phyloP scores from a whole-genome alignment of 2,888 invertebrate genomes.

The Drosophila flavopinicola region DNA sequence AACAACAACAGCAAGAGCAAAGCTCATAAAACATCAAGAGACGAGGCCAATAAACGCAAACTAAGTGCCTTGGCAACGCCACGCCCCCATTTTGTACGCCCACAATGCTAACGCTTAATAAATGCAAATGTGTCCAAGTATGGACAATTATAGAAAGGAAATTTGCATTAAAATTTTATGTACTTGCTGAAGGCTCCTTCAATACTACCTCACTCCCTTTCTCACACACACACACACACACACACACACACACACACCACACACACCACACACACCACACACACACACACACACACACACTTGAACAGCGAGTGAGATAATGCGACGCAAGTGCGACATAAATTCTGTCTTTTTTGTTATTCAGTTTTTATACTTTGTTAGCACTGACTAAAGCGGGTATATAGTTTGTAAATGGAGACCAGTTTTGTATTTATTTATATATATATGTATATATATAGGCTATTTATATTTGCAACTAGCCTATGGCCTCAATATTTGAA shows the following conservation, averaged over 20 bases:
- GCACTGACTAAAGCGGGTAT: no score
- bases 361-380: no score
- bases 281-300: no score
- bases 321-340: conserved; percentile 63
- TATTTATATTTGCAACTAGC: no score
- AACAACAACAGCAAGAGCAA: conserved; percentile 7
- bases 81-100: conserved; percentile 22
- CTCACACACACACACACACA: not conserved
- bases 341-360: no score
- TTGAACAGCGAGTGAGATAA: conserved; percentile 23
- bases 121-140: conserved; percentile 78
- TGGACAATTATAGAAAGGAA: conserved; percentile 78
- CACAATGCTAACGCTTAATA: conserved; percentile 56
- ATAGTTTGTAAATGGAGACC: no score
- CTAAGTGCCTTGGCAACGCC: conserved; percentile 58
- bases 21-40: conserved; percentile 47
- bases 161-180: conserved; percentile 78
- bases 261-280: no score
- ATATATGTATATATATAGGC: no score
- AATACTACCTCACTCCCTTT: conserved; percentile 14
- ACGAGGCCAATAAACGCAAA: conserved; percentile 71
- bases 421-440: no score
- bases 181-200: conserved; percentile 61
- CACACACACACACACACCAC: no score
- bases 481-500: no score